Evolutionary conservation across 2,113 vertebrate genomes (phyloP).

Genomic region (Podarcis muralis): DNA sequence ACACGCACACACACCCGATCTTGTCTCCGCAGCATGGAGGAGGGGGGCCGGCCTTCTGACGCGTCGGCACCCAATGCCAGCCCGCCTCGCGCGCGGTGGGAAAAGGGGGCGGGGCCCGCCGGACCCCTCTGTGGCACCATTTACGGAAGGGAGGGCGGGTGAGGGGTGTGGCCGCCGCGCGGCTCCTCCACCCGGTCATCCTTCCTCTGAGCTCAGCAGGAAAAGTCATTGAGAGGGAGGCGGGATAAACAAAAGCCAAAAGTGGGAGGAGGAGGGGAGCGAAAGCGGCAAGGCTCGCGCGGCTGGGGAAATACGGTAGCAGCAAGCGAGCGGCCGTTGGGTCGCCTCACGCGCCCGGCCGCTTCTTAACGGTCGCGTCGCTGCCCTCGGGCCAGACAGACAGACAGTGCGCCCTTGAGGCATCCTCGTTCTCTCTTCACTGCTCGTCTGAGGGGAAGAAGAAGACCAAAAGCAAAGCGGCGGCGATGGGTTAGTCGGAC

Average conservation of each 20-base stretch:
- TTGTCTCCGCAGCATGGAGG: neutral
- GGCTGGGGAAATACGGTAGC: neutral
- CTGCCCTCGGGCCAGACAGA: neutral
- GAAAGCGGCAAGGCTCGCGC: neutral
- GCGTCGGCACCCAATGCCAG: neutral
- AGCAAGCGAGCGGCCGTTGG: neutral
- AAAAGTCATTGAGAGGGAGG: neutral
- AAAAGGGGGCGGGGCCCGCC: slow-evolving; percentile 30
- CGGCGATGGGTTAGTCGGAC: neutral
- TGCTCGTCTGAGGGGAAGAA: neutral
- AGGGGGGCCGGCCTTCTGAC: neutral
- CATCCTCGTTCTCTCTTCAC: too few species aligned
- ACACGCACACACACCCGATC: neutral
- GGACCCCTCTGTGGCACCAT: neutral
- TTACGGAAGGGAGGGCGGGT: slow-evolving; percentile 41
- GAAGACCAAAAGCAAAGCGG: neutral
- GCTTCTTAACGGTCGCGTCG: neutral
- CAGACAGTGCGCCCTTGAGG: too few species aligned
- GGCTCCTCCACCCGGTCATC: slow-evolving; percentile 33
- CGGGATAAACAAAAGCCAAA: neutral
- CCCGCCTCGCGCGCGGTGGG: slow-evolving; percentile 45
- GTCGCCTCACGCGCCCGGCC: neutral
- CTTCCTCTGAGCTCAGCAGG: too few species aligned
- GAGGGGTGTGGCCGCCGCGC: slow-evolving; percentile 13
- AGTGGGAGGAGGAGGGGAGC: fast-evolving